These are phyloP conservation scores for Sarcophaga variegata DNA, from an alignment of 2,888 invertebrate species.

Conservation along the genomic window DNA sequence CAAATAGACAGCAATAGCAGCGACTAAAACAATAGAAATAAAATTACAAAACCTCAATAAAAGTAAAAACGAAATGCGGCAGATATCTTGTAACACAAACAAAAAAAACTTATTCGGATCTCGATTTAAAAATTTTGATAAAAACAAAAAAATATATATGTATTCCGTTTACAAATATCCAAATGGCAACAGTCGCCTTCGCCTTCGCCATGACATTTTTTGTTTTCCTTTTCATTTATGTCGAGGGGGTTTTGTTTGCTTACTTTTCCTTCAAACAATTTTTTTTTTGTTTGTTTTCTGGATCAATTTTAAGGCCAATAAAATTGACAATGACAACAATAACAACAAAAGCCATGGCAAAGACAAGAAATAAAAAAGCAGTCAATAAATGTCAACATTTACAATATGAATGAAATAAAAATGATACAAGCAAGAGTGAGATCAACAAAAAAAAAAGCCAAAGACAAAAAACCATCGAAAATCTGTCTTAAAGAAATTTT, in stretches of 20 bases:
- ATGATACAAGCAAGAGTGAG: not conserved
- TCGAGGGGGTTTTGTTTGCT: constrained; percentile 19
- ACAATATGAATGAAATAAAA: constrained; percentile 40
- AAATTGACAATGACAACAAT: constrained; percentile 13
- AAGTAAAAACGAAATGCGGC: constrained; percentile 23
- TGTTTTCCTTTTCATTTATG: not conserved
- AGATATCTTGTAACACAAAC: constrained; percentile 38
- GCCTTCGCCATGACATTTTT: constrained; percentile 57
- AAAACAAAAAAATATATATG: constrained; percentile 31
- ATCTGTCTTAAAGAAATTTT: constrained; percentile 37
- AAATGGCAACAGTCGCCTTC: constrained; percentile 48
- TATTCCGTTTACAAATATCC: constrained; percentile 37
- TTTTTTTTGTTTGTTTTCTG: too few species aligned
- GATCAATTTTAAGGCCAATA: not conserved
- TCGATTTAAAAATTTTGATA: constrained; percentile 17
- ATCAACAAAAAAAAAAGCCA: not conserved
- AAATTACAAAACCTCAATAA: constrained; percentile 20
- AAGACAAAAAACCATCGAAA: not conserved
- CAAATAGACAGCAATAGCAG: constrained; percentile 37
- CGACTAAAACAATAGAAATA: not conserved
- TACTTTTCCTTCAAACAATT: not conserved
- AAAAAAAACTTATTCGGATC: not conserved
- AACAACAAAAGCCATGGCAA: not conserved
- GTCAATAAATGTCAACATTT: constrained; percentile 67
- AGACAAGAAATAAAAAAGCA: constrained; percentile 36